A percentile compares a stretch with the other conserved stretches of the same genome.
Conservation (phyloP, 2,797 vertebrate species). For the Rhinella marina region DNA sequence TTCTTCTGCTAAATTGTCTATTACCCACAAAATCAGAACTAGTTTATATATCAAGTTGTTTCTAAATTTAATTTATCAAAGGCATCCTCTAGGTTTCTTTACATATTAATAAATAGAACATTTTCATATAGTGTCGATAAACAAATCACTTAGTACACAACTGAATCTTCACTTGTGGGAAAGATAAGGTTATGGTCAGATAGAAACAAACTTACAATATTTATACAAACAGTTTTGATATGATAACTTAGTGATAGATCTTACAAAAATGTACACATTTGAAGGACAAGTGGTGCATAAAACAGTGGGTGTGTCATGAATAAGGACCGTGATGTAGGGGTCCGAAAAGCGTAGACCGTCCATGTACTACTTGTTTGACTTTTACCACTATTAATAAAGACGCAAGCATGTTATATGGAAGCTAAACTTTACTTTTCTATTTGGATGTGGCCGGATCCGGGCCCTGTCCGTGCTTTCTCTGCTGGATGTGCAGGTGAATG, state of each 20-base stretch:
- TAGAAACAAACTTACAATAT: neutral
- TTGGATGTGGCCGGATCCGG: too few species aligned
- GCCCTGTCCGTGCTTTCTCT: too few species aligned
- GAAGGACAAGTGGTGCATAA: neutral
- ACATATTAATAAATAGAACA: slow-evolving; percentile 8
- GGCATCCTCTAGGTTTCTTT: neutral
- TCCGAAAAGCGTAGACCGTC: too few species aligned
- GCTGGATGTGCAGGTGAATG: too few species aligned
- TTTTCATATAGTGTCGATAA: neutral
- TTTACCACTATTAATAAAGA: too few species aligned
- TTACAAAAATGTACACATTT: neutral
- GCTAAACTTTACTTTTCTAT: too few species aligned
- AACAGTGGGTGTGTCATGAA: too few species aligned
- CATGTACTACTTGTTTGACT: too few species aligned
- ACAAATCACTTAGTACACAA: neutral
- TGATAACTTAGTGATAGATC: neutral
- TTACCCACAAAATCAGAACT: neutral
- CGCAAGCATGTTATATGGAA: too few species aligned
- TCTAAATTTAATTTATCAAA: neutral
- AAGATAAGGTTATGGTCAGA: neutral
- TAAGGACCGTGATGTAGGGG: too few species aligned
- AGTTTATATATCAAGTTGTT: neutral
- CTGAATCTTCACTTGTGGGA: neutral
- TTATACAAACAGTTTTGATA: neutral
- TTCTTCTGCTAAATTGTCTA: neutral